A percentile compares a stretch with the other conserved stretches of the same genome.
Evolutionary conservation across 2,888 invertebrate genomes (phyloP).

Genomic region (Bembecia ichneumoniformis): DNA sequence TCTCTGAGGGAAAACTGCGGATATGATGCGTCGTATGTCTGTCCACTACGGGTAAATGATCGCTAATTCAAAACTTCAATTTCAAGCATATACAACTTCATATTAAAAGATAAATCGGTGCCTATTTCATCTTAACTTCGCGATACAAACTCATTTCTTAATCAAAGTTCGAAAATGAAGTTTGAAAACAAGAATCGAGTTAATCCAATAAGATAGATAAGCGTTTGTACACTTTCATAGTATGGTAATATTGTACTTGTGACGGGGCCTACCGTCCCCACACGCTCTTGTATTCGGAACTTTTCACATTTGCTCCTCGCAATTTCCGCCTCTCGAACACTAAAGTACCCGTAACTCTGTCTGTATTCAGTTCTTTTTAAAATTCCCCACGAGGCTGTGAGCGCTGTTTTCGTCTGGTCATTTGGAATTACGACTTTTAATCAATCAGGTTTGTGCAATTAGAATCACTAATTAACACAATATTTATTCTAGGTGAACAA

Average conservation of each 20-base stretch:
- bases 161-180: not conserved
- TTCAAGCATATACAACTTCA: too few relatives aligned
- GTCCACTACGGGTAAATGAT: too few relatives aligned
- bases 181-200: not conserved
- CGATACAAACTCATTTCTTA: too few relatives aligned
- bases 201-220: not conserved
- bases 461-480: not conserved
- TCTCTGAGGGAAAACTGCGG: too few relatives aligned
- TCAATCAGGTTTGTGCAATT: not conserved
- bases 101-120: not conserved
- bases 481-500: not conserved
- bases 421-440: not conserved
- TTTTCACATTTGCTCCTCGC: slow-evolving; percentile 46
- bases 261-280: slow-evolving; percentile 14
- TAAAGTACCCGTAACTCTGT: slow-evolving; percentile 7
- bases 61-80: too few relatives aligned
- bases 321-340: slow-evolving; percentile 31
- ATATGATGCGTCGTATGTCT: too few relatives aligned
- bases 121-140: not conserved
- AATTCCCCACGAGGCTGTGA: slow-evolving; percentile 1
- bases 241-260: slow-evolving; percentile 26
- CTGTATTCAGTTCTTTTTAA: slow-evolving; percentile 9
- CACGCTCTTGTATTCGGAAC: slow-evolving; percentile 31
- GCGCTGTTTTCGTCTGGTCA: not conserved
- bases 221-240: slow-evolving; percentile 15